These are phyloP conservation scores for Coregonus ussuriensis DNA, from an alignment of 2,797 vertebrate species.

Conservation along the genomic window DNA sequence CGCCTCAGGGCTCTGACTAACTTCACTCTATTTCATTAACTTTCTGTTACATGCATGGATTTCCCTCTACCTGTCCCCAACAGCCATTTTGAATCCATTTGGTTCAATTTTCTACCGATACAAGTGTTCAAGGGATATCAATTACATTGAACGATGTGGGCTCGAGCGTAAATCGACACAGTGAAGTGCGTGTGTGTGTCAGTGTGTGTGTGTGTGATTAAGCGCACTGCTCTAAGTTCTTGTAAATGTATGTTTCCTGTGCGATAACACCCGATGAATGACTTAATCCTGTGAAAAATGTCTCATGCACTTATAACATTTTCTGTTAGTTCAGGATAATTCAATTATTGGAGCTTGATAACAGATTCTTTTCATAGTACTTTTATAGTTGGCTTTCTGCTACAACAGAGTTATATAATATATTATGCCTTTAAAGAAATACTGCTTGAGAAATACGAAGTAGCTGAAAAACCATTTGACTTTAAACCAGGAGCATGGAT, in stretches of 20 bases:
- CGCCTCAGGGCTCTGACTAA: conserved; percentile 55
- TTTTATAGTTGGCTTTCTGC: background rate
- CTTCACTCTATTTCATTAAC: conserved; percentile 43
- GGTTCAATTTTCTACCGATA: conserved; percentile 53
- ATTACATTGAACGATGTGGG: conserved; percentile 48
- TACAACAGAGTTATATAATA: background rate
- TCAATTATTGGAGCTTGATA: background rate
- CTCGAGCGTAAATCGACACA: conserved; percentile 45
- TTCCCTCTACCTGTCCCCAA: conserved; percentile 58
- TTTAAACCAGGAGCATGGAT: conserved; percentile 5
- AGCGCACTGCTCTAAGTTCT: conserved; percentile 20
- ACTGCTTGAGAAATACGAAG: background rate
- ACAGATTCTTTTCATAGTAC: background rate
- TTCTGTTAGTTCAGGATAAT: background rate
- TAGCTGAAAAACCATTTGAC: background rate
- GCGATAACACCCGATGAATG: conserved; percentile 4
- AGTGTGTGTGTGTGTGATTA: conserved; percentile 1
- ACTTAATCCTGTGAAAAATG: conserved; percentile 10
- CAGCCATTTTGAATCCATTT: conserved; percentile 49
- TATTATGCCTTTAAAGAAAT: background rate
- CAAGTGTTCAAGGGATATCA: conserved; percentile 60
- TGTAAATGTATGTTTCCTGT: conserved; percentile 23
- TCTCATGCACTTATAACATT: background rate
- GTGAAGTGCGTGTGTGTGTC: conserved; percentile 23
- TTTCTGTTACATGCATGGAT: conserved; percentile 62